Evolutionary conservation across 2,113 vertebrate species (phyloP).

Genomic region (Rhegmatorhina hoffmannsi): DNA sequence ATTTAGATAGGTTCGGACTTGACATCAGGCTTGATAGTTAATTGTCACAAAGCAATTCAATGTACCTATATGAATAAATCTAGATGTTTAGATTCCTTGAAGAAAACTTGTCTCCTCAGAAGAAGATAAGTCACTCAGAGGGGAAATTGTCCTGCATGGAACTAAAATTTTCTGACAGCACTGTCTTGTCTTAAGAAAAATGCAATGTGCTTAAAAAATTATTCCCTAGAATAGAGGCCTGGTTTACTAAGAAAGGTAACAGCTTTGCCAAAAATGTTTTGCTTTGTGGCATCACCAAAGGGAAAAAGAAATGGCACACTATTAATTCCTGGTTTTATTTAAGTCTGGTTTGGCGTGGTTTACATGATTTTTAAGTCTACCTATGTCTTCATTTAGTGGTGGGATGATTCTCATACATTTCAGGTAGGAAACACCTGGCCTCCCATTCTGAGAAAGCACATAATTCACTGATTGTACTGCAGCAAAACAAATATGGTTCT

Average conservation of each 20-base stretch:
- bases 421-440: neutral
- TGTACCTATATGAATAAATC: neutral
- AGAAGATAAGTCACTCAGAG: neutral
- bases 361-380: neutral
- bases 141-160: neutral
- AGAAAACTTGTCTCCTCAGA: neutral
- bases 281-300: slow-evolving; percentile 27
- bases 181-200: neutral
- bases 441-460: neutral
- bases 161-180: neutral
- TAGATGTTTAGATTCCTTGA: neutral
- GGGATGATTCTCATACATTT: neutral
- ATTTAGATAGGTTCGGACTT: slow-evolving; percentile 12
- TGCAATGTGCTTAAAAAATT: neutral
- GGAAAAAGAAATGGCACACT: neutral
- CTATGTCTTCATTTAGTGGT: neutral
- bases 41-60: slow-evolving; percentile 8
- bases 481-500: neutral
- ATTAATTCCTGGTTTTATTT: neutral
- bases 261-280: slow-evolving; percentile 9
- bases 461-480: neutral
- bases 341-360: neutral
- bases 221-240: neutral
- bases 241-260: neutral
- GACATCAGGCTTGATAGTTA: neutral